Base-by-base conservation (phyloP, 2,113 vertebrate genomes). In the Bufo bufo region DNA sequence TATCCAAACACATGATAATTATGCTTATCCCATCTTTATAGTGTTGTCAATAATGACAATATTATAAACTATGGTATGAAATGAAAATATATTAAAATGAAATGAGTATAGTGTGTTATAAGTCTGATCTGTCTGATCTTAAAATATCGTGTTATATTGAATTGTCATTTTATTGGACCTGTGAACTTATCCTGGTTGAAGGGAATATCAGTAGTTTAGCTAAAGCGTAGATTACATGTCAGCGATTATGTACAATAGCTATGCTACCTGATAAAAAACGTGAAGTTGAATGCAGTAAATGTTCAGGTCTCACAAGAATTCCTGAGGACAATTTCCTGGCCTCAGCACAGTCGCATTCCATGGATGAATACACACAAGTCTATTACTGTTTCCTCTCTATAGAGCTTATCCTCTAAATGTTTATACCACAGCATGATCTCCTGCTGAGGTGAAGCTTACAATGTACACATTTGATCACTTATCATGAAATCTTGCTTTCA, bases 361-460 rank as follows among this genome's bases (percentile, higher is more conserved):
- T 84, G 82, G 82, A 84, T 84, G 82, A 84, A 84, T 54, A 71
- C 82, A 69, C 82, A 84, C 71, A 54, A 54, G 82, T 84, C 82
- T 84, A 84, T 84, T 84, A 84, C 82, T 33, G 47, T 84, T 84
- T 71, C 47, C 65, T 84, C 65, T 65, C 82, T 54, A 84, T 84
- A 71, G 82, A 50, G 63, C 66, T 71, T 84, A 84, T 84, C n/a
- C 82, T 84, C 82, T 84, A 52, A 82, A 82, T 65, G 45, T 82
- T 82, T 5, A 84, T 50, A 33, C 82, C 65, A 65, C 47, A 33
- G 43, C 49, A 50, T 13, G 47, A 65, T 66, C 0, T 33, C 19
- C 82, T 71, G 20, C 81, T 33, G 61, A 4, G 13, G n/a, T 71
- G 1, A 69, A 69, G 47, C 82, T 33, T 83, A 23, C 20, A 11